Evolutionary conservation across 1,140 invertebrate genomes (phyloP), one percentile per base, ranked within the genome.

Genomic region (Temnothorax nylanderi): DNA sequence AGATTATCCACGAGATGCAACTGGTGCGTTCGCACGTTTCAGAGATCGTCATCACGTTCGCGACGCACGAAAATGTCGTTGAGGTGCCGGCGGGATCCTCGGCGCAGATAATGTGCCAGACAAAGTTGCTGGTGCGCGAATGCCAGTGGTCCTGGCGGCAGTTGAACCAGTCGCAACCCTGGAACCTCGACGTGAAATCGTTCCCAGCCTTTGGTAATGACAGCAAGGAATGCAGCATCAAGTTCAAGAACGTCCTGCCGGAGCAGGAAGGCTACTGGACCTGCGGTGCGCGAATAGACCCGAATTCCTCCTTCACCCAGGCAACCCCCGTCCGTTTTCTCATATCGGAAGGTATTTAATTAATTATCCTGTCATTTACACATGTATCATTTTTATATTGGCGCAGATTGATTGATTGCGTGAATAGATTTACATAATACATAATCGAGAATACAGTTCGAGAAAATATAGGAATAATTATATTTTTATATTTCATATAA

Each of bases 181-280:
- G 93, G 92, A 94, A 95, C 85, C 88, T 94, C 62, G 94, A 94
- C 72, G 91, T 95, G 71, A 94, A 95, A 69, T 93, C 92, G 75
- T 95, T 95, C 72, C 90, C 94, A 65, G 93, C 94, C 37, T 94
- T 95, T 18, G 95, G 94, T 16, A 91, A 94, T 71, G 92, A 91
- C 58, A 94, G 90, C 74, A 93, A 93, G 41, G 94, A 95, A 78
- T 95, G 95, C 88, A 95, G 94, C 56, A 94, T 95, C 41, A 94
- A 94, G 65, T 92, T 95, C 87, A 93, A 94, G 60, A 94, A 94
- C 51, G 93, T 94, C 5, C 56, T 94, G 32, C 76, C 92, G 2
- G 94, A 95, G 81, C 95, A 95, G 85, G 95, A 95, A 87, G 95
- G 95, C 34, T 91, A 94, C 60, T 95, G 95, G 95, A 95, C 94